Base-by-base conservation (phyloP, 2,888 invertebrate genomes). In the Ochlodes sylvanus region DNA sequence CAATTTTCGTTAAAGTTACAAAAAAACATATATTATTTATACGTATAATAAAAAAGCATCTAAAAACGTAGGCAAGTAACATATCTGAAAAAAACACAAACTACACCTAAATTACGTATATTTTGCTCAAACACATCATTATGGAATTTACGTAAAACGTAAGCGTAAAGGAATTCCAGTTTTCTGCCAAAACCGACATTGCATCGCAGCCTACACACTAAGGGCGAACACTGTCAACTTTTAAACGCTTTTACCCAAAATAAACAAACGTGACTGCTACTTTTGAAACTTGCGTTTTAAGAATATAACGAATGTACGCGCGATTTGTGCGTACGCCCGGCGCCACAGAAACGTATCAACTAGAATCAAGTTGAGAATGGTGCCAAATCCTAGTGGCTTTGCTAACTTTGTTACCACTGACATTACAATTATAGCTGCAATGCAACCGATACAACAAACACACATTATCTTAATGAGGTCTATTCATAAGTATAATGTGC, bases 91-190 rank as follows among this genome's bases (percentile, higher is more conserved):
- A 12, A 12, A 12, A 38, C 10, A 12, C 9, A 38, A 12, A 38
- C 9, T 38, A 10, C 15, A 19, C 15, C 10, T 7, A 50, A 19
- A 5, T 17, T 17, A 19, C 47, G 15, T 42, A 42, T 47, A 57
- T 41, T 41, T 41, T 56, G 38, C 38, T 41, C 57, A 41, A 57
- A 19, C 19, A 57, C 19, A 19, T 38, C 57, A 14, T 34, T 10
- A 56, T 10, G 57, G 57, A 41, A 19, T 57, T 57, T 19, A 19
- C 10, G 38, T 41, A 57, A 57, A 57, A 57, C 32, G 44, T 19
- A 57, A 38, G 57, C 74, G 73, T 67, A 74, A 75, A 76, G 66
- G 60, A 69, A 74, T 74, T 76, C 71, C 67, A 71, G 66, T 70
- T 69, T 68, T 42, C 52, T 66, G 70, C 69, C 69, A 71, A 68